Evolutionary conservation across 23 tunicate species (phyloP).

Genomic region (Halocynthia roretzi): DNA sequence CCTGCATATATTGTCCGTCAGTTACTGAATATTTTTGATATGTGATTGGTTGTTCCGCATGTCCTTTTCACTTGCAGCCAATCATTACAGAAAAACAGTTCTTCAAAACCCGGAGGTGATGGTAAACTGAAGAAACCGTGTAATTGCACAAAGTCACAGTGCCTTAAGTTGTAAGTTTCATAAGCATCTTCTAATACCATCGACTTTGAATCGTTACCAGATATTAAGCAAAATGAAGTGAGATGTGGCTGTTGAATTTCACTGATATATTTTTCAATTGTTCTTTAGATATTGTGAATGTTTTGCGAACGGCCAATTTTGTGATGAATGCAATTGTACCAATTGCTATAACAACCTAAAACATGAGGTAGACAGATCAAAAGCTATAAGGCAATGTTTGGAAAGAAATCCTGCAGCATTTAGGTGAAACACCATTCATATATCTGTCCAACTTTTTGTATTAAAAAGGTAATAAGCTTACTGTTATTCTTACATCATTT

Average conservation of each 20-base stretch:
- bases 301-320: conserved; percentile 95
- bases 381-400: conserved; percentile 78
- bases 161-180: conserved; percentile 62
- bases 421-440: neutral
- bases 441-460: too few relatives aligned
- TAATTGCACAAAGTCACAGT: conserved; percentile 94
- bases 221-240: neutral
- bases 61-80: neutral
- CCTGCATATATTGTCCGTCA: neutral
- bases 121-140: conserved; percentile 82
- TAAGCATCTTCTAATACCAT: neutral
- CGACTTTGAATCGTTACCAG: neutral
- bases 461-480: too few relatives aligned
- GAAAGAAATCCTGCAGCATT: conserved; percentile 92
- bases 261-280: neutral
- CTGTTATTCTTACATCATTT: neutral
- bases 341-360: conserved; percentile 87
- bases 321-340: conserved; percentile 84
- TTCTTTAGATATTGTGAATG: conserved; percentile 68
- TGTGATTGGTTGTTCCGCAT: neutral
- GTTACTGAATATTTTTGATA: neutral
- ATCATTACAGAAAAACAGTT: neutral
- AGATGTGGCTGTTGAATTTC: neutral
- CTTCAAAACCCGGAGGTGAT: conserved; percentile 15
- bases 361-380: conserved; percentile 69